Conservation (phyloP, 2,113 vertebrate species). For the Nycticebus coucang region DNA sequence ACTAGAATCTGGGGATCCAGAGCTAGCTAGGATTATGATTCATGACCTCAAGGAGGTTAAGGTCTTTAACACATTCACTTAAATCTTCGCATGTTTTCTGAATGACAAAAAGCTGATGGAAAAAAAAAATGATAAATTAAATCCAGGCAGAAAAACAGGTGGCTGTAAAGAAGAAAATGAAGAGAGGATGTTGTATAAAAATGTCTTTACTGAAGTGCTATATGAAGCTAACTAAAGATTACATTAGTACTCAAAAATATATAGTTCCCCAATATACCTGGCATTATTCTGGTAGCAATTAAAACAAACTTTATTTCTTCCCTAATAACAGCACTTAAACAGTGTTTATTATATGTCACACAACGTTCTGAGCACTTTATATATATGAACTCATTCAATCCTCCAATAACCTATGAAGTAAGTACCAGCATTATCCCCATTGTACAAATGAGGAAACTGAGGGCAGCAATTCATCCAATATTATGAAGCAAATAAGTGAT, state of each 20-base stretch:
- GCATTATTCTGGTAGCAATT: neutral
- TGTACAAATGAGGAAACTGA: conserved; percentile 31
- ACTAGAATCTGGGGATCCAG: neutral
- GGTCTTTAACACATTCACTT: neutral
- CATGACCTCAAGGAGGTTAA: neutral
- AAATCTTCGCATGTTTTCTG: neutral
- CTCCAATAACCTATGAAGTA: conserved; percentile 8
- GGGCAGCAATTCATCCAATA: neutral
- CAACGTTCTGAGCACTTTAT: neutral
- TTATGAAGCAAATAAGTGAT: neutral
- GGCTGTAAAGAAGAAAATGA: neutral
- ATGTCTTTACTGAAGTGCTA: neutral
- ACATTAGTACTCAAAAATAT: neutral
- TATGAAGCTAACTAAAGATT: neutral
- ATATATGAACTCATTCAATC: neutral
- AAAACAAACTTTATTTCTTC: conserved; percentile 1
- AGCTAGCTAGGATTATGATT: neutral
- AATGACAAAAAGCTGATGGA: neutral
- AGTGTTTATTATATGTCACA: neutral
- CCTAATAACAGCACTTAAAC: neutral
- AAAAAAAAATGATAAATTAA: conserved; percentile 54
- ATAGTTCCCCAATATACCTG: neutral
- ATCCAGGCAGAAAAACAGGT: conserved; percentile 45
- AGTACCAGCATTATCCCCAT: neutral
- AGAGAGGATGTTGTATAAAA: neutral